These are phyloP conservation scores for Scaptomyza tumidula DNA, from an alignment of 2,888 invertebrate genomes.

Conservation along the genomic window DNA sequence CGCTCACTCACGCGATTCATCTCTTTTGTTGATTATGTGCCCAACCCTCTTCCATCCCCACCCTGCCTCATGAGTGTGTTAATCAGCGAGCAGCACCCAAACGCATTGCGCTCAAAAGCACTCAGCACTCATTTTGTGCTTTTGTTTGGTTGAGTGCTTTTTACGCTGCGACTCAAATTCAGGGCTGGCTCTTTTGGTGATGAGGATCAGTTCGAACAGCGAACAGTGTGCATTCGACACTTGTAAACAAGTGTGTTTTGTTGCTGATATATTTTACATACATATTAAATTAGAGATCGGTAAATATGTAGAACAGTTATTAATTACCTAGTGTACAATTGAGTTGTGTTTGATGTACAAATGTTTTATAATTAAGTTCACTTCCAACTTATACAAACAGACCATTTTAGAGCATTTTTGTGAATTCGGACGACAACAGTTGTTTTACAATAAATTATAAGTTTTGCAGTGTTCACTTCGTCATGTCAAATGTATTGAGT, in stretches of 20 bases:
- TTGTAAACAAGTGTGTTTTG: constrained; percentile 29
- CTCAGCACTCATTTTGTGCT: constrained; percentile 31
- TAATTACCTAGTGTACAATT: background rate
- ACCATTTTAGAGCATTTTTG: background rate
- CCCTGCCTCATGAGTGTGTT: constrained; percentile 8
- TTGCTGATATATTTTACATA: background rate
- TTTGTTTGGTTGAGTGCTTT: constrained; percentile 36
- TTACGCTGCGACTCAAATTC: constrained; percentile 21
- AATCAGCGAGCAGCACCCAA: constrained; percentile 25
- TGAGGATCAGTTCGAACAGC: constrained; percentile 19
- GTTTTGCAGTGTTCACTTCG: too few relatives aligned
- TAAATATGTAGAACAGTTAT: constrained; percentile 14
- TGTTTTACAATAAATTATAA: background rate
- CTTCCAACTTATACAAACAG: background rate
- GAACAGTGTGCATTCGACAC: constrained; percentile 31
- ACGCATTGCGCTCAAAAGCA: constrained; percentile 12
- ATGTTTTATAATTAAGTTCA: background rate
- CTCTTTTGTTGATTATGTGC: constrained; percentile 12
- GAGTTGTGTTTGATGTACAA: constrained; percentile 6
- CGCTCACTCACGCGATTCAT: constrained; percentile 14
- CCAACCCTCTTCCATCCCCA: background rate
- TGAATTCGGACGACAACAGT: background rate
- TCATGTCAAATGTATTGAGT: too few relatives aligned
- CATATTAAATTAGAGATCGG: constrained; percentile 7
- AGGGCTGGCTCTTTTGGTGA: constrained; percentile 2